These are phyloP conservation scores for Leptarthrus brevirostris DNA, from an alignment of 2,888 invertebrate species.

Conservation along the genomic window DNA sequence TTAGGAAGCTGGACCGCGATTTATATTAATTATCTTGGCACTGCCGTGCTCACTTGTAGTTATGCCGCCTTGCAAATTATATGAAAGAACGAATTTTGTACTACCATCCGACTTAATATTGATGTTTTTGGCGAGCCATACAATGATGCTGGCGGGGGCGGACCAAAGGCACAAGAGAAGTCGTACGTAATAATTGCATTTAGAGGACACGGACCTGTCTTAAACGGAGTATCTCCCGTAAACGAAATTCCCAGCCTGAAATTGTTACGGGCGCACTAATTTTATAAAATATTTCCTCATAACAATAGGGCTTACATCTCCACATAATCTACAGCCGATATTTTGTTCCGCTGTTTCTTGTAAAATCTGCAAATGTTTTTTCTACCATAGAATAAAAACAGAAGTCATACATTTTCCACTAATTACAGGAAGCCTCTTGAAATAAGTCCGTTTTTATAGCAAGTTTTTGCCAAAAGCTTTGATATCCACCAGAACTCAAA, in stretches of 20 bases:
- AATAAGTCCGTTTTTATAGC: not conserved
- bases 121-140: no score
- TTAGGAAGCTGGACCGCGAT: no score
- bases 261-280: not conserved
- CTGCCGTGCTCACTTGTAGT: no score
- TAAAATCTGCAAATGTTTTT: not conserved
- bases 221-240: not conserved
- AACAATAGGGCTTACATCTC: not conserved
- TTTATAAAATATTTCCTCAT: not conserved
- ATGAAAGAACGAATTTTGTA: no score
- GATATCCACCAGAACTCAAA: no score
- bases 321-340: not conserved
- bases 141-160: no score
- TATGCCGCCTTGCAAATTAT: no score
- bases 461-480: no score
- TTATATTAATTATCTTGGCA: no score
- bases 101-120: no score
- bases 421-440: not conserved
- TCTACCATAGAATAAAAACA: not conserved
- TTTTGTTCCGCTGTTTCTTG: not conserved
- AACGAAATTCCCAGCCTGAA: not conserved
- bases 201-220: not conserved
- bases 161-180: no score
- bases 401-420: not conserved
- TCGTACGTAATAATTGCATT: no score